These are phyloP conservation scores for Philopotamus ludificatus DNA, from an alignment of 1,140 invertebrate species.

Conservation along the genomic window DNA sequence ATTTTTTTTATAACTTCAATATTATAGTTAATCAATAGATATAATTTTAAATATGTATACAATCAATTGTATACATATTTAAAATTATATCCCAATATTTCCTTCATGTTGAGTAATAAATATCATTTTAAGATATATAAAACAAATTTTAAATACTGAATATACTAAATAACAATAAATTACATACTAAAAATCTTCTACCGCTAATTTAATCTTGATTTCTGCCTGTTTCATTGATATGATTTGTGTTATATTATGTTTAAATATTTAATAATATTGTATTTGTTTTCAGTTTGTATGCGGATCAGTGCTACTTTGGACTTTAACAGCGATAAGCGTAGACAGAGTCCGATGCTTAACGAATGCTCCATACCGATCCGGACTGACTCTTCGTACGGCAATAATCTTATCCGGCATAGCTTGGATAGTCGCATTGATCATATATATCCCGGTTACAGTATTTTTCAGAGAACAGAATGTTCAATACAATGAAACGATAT, in stretches of 20 bases:
- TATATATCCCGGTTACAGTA: conserved; percentile 57
- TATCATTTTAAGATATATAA: background rate
- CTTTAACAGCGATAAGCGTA: conserved; percentile 60
- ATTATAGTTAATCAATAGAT: no score
- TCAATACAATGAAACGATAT: conserved; percentile 30
- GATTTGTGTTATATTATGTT: background rate
- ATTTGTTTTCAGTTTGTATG: conserved; percentile 58
- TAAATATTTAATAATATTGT: conserved; percentile 15
- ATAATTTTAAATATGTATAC: no score
- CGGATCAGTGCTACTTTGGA: conserved; percentile 62
- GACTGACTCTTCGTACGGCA: conserved; percentile 53
- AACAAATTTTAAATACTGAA: background rate
- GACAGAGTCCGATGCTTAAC: conserved; percentile 61
- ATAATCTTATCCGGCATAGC: conserved; percentile 49
- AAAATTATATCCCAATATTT: no score
- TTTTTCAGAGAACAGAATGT: conserved; percentile 54
- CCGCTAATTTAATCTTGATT: no score
- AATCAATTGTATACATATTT: no score
- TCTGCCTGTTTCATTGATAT: background rate
- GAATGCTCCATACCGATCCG: conserved; percentile 58
- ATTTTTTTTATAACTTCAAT: no score
- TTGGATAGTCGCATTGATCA: conserved; percentile 54
- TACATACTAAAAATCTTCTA: no score
- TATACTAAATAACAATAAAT: background rate
- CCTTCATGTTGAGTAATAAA: no score